Conservation (phyloP, 2,888 invertebrate species). For the Eupithecia tripunctaria region DNA sequence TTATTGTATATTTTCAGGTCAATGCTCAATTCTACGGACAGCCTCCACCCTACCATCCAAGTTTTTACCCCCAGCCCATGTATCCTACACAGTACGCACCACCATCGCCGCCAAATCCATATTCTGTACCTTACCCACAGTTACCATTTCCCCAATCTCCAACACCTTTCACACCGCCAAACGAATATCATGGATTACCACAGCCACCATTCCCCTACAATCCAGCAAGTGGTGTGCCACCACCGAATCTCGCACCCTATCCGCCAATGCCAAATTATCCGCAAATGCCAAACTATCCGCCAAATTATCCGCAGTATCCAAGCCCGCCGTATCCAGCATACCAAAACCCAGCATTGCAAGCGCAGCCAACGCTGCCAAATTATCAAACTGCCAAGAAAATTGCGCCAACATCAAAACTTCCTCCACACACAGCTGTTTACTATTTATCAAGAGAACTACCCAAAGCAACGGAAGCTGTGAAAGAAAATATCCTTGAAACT, state of each 20-base stretch:
- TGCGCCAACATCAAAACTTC: constrained; percentile 43
- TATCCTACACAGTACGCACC: constrained; percentile 10
- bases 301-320: background rate
- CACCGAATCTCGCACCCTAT: constrained; percentile 7
- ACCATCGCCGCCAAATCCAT: background rate
- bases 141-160: background rate
- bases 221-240: background rate
- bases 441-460: constrained; percentile 48
- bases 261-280: background rate
- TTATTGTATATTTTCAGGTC: constrained; percentile 31
- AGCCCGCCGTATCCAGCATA: background rate
- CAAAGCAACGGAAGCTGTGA: constrained; percentile 42
- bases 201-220: constrained; percentile 12
- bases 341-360: background rate
- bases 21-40: constrained; percentile 33
- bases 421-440: constrained; percentile 52
- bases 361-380: background rate
- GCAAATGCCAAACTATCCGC: background rate
- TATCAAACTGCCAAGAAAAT: background rate
- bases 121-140: background rate
- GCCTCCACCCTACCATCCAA: constrained; percentile 20
- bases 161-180: background rate
- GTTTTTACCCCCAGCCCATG: constrained; percentile 13
- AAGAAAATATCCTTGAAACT: constrained; percentile 24
- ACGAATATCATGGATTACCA: constrained; percentile 4